Evolutionary conservation across 2,888 invertebrate species (phyloP), one percentile per base, ranked within the genome.

Genomic region (Nowickia ferox): DNA sequence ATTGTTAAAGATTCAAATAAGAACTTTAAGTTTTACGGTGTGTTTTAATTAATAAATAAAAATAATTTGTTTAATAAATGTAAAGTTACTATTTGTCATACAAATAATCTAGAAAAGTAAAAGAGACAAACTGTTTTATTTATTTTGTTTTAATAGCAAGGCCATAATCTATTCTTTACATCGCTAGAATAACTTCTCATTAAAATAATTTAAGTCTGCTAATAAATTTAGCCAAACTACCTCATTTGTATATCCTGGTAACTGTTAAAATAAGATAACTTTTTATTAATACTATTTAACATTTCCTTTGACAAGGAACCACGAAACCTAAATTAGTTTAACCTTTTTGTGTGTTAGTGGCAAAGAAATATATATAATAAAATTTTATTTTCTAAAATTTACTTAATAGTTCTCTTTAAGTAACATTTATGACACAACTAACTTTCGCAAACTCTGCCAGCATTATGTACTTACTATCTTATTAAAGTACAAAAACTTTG

Each of bases 391-490:
- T 22, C 53, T 55, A 22, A 19, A 30, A 71, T 71, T 57, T 57
- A 10, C 71, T 71, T 57, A 71, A 55, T 57, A 30, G n/a, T 30
- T 44, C 44, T 46, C 69, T 44, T 71, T 55, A 55, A 55, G 42
- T 42, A 53, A 42, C 42, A 55, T 71, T 71, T 55, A 71, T 57
- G 22, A 44, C 22, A 42, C 22, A 22, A 42, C 2, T 44, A 19
- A 46, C 15, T 44, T 57, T 22, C 10, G 22, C 13, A 55, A 42
- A 40, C 42, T 59, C 38, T 9, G 13, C 9, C 2, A 42, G 10
- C 42, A 13, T 40, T 63, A 19, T 17, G 5, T 55, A 40, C 19
- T 53, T 55, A 69, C 42, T 22, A 69, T 22, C 55, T 22, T 40
- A 30, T 38, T 19, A 10, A 38, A 59, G 38, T 40, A 38, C 9